Conservation (phyloP, 2,113 vertebrate species). For the Delphinus delphis region DNA sequence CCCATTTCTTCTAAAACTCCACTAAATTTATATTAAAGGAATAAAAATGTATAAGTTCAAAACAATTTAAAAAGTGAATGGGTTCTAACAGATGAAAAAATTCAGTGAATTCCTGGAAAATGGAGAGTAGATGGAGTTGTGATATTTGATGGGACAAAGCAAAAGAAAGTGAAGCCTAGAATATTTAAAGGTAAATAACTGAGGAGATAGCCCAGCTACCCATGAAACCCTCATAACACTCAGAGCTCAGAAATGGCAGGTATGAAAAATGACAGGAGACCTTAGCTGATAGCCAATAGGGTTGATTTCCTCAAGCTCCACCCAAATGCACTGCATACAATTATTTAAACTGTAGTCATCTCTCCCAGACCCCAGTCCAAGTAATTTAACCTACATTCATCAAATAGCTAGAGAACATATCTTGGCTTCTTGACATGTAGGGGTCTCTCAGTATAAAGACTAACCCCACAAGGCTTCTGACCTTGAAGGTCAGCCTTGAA, state of each 20-base stretch:
- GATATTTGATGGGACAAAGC: neutral
- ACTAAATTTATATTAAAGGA: neutral
- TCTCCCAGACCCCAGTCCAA: neutral
- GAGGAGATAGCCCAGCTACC: neutral
- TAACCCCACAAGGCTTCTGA: too few species aligned
- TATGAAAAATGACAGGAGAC: neutral
- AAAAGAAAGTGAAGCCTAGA: neutral
- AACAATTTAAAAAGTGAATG: neutral
- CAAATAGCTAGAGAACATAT: neutral
- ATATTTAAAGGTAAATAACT: neutral
- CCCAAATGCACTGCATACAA: neutral
- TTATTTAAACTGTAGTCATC: neutral
- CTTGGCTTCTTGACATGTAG: too few species aligned
- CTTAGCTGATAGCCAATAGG: neutral
- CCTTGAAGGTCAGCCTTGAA: too few species aligned
- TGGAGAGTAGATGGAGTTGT: neutral
- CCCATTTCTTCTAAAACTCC: neutral
- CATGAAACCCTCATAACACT: neutral
- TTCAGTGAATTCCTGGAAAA: neutral
- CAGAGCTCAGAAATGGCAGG: neutral
- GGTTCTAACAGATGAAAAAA: neutral
- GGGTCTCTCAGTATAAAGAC: too few species aligned
- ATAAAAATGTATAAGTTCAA: neutral
- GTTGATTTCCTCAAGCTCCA: neutral
- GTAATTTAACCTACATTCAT: neutral